Percentiles rank a stretch among this genome's conserved stretches.
phyloP scores from a whole-genome alignment of 2,113 vertebrate genomes.

The Hippoglossus stenolepis region DNA sequence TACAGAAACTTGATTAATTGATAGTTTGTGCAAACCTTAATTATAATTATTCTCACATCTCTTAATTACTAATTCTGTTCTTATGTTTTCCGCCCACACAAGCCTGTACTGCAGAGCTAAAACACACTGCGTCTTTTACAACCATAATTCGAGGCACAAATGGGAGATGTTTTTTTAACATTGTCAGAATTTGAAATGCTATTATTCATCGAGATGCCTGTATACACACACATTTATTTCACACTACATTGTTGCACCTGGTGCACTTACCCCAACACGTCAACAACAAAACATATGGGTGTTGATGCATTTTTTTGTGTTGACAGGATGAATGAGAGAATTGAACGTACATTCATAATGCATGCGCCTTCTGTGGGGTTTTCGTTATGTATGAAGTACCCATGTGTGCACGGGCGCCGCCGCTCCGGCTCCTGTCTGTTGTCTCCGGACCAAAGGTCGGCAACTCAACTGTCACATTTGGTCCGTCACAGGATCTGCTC shows the following conservation, averaged over 20 bases:
- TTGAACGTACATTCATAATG: neutral
- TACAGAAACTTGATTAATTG: no score
- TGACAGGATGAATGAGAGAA: neutral
- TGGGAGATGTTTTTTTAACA: neutral
- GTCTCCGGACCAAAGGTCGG: slow-evolving; percentile 71
- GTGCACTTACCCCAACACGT: neutral
- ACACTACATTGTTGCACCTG: neutral
- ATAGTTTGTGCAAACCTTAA: neutral
- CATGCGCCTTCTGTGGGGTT: slow-evolving; percentile 14
- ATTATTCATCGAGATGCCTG: neutral
- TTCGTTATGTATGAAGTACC: slow-evolving; percentile 29
- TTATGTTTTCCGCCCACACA: neutral
- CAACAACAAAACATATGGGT: neutral
- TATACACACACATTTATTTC: neutral
- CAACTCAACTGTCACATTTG: slow-evolving; percentile 72
- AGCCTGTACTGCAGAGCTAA: neutral
- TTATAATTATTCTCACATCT: slow-evolving; percentile 12
- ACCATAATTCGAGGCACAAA: slow-evolving; percentile 1
- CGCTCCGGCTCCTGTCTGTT: slow-evolving; percentile 25
- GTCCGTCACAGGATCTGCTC: slow-evolving; percentile 70
- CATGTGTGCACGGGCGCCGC: slow-evolving; percentile 44
- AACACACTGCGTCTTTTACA: neutral
- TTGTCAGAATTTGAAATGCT: neutral
- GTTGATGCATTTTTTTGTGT: neutral
- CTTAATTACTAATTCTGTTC: neutral